These are phyloP conservation scores for Cephus rjabovi DNA, from an alignment of 2,888 invertebrate species.

Conservation along the genomic window DNA sequence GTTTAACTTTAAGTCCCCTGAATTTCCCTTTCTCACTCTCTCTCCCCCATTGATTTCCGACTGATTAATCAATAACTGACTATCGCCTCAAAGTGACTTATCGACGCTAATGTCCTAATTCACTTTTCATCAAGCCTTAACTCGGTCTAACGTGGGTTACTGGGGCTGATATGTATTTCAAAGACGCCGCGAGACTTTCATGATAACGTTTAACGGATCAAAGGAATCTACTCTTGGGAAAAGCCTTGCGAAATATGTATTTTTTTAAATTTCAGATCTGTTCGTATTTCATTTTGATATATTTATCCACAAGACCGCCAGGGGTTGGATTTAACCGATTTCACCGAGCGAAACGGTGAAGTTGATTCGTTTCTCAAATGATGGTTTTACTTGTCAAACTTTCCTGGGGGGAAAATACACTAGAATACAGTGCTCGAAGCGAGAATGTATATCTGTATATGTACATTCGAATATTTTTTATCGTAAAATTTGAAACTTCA, in stretches of 20 bases:
- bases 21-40: constrained; percentile 11
- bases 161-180: background rate
- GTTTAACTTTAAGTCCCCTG: background rate
- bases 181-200: background rate
- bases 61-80: background rate
- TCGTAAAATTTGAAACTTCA: background rate
- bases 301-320: background rate
- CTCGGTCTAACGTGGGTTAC: background rate
- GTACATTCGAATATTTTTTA: background rate
- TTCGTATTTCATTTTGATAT: background rate
- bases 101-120: background rate
- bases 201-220: background rate
- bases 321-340: background rate
- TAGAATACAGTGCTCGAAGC: background rate
- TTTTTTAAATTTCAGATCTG: background rate
- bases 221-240: background rate
- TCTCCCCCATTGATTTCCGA: background rate
- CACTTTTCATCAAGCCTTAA: background rate
- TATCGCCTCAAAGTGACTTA: background rate
- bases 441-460: background rate
- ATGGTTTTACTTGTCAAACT: background rate
- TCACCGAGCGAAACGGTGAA: background rate
- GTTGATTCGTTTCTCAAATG: background rate
- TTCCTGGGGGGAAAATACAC: background rate
- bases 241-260: background rate